Evolutionary conservation across 1,140 invertebrate genomes (phyloP), one percentile per base, ranked within the genome.

Genomic region (Pseudomyrmex flavicornis): DNA sequence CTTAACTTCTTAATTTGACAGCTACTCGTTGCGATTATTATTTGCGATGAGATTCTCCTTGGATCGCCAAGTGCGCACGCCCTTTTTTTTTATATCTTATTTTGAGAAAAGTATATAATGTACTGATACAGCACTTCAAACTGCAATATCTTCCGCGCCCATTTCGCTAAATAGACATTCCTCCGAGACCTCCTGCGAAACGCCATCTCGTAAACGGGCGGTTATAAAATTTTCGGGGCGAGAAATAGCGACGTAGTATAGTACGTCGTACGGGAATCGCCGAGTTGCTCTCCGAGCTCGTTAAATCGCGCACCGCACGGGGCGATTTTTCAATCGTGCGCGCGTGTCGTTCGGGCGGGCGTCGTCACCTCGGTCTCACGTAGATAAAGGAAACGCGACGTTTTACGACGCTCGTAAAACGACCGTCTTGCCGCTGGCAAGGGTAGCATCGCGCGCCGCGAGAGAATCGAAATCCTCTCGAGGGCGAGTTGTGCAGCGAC

Each of bases 361-460:
- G 50, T 56, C 63, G 63, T 58, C 76, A 83, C 56, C 61, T 80
- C 77, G 83, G 85, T 82, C 85, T 76, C 85, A 82, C 83, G 90
- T 80, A 87, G 91, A 91, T 91, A 91, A 91, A 91, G 86, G 76
- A 89, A 91, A 88, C 83, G 89, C 75, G 63, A 54, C 62, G 52
- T 85, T 91, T 91, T 91, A 91, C 89, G 90, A 88, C 35, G 85
- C 84, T 91, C 90, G 85, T 91, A 91, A 91, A 91, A 91, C 69
- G 22, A 59, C 58, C 35, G 35, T 35, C 35, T 35, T 35, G 35
- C 35, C 58, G 72, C 54, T 15, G 35, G 59, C 22, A 35, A 70
- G 62, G 58, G 79, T 73, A 58, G 82, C n/a, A 2, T 10, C 44
- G 12, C 44, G 12, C 17, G 22, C 4, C 52, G 48, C 22, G 70